Evolutionary conservation across 2,888 invertebrate species (phyloP).

Genomic region (Marasmarcha lunaedactyla): DNA sequence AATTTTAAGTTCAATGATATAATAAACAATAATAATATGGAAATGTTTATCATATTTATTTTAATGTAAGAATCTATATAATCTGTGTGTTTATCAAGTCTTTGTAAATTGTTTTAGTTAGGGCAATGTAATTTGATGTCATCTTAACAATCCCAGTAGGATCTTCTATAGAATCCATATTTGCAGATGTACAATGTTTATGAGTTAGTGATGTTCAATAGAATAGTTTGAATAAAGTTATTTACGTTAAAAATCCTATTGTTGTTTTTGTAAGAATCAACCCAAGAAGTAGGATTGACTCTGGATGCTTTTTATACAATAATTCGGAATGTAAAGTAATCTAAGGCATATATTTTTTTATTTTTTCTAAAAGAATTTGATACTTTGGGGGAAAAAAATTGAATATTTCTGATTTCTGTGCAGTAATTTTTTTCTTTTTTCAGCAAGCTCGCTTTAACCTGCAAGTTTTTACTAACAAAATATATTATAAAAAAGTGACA

Average conservation of each 20-base stretch:
- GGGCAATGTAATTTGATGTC: constrained; percentile 6
- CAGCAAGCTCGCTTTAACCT: no score
- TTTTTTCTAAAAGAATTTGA: no score
- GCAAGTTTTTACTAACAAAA: no score
- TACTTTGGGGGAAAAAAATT: no score
- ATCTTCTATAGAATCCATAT: constrained; percentile 39
- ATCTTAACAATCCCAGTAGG: constrained; percentile 3
- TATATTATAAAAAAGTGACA: no score
- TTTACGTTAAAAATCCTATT: constrained; percentile 66
- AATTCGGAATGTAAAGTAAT: no score
- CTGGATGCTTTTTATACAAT: no score
- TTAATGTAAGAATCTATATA: neutral
- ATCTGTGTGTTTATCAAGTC: neutral
- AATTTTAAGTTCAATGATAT: constrained; percentile 7
- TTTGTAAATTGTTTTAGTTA: constrained; percentile 1
- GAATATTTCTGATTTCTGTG: no score
- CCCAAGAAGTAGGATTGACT: no score
- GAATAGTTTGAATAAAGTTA: constrained; percentile 71
- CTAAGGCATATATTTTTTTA: no score
- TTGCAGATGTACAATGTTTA: constrained; percentile 69
- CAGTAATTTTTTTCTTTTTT: no score
- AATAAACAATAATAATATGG: constrained; percentile 5
- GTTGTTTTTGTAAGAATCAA: constrained; percentile 33
- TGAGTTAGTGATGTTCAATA: constrained; percentile 71
- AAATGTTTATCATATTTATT: constrained; percentile 1